Percentiles rank a stretch among this genome's conserved stretches.
Evolutionary conservation across 2,888 invertebrate genomes (phyloP).

Genomic region (Lissocephala sabroskyi): DNA sequence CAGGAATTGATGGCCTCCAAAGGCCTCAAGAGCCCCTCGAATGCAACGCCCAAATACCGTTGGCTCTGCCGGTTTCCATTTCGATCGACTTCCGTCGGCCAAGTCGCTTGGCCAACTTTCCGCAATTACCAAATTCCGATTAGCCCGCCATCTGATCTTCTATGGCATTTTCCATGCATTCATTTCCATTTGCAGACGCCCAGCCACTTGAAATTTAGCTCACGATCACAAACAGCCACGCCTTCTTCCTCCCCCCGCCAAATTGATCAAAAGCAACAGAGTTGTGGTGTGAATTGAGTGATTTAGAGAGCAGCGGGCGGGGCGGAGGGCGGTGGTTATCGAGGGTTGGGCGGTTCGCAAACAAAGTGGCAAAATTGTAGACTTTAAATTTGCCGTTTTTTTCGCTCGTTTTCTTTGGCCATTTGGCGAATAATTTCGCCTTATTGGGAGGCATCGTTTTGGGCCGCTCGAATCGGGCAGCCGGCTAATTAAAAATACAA

Average conservation of each 20-base stretch:
- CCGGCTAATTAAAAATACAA: constrained; percentile 40
- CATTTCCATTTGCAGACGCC: constrained; percentile 23
- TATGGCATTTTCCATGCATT: constrained; percentile 44
- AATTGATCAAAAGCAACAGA: constrained; percentile 3
- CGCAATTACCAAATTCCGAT: too few relatives aligned
- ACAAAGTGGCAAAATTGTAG: not conserved
- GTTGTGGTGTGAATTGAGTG: constrained; percentile 46
- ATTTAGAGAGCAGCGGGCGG: constrained; percentile 32
- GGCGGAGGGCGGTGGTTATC: not conserved
- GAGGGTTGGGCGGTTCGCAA: not conserved
- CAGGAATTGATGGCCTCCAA: too few relatives aligned
- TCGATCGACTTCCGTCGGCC: too few relatives aligned
- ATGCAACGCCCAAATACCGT: too few relatives aligned
- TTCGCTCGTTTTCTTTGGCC: constrained; percentile 45
- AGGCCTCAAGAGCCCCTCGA: too few relatives aligned
- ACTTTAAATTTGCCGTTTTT: constrained; percentile 22
- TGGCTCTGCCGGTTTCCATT: too few relatives aligned
- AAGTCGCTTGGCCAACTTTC: too few relatives aligned
- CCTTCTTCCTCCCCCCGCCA: constrained; percentile 21
- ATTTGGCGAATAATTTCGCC: constrained; percentile 41
- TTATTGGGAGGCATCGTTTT: too few relatives aligned
- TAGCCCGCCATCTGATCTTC: too few relatives aligned
- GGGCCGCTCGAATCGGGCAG: constrained; percentile 18
- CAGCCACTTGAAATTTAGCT: constrained; percentile 43
- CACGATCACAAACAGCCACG: constrained; percentile 40